phyloP scores from a whole-genome alignment of 2,888 invertebrate species.

The Neocrepidodera transversa region DNA sequence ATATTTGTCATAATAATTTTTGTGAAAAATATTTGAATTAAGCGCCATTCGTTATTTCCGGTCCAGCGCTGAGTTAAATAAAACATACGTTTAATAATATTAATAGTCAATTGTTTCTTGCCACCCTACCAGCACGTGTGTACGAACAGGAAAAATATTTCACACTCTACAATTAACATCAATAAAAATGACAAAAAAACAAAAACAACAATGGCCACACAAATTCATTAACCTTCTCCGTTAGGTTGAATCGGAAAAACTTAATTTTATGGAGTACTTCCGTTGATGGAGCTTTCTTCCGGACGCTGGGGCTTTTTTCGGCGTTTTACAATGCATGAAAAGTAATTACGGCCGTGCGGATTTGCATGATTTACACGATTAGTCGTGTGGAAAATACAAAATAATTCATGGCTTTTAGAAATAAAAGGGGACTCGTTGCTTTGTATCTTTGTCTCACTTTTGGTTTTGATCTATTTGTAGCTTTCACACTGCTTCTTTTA shows the following conservation, averaged over 20 bases:
- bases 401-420: slow-evolving; percentile 13
- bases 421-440: not conserved
- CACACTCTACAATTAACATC: slow-evolving; percentile 4
- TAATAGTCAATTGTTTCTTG: no score
- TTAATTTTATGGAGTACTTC: slow-evolving; percentile 45
- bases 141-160: slow-evolving; percentile 17
- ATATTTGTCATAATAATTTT: no score
- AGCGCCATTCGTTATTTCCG: no score
- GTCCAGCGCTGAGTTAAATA: no score
- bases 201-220: slow-evolving; percentile 6
- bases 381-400: slow-evolving; percentile 56
- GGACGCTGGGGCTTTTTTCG: slow-evolving; percentile 29
- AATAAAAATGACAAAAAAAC: slow-evolving; percentile 7
- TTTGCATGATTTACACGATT: slow-evolving; percentile 59
- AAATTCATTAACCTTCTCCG: slow-evolving; percentile 16
- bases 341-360: slow-evolving; percentile 56
- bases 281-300: slow-evolving; percentile 33
- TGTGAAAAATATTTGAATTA: no score
- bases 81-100: no score
- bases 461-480: not conserved
- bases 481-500: not conserved
- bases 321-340: slow-evolving; percentile 46
- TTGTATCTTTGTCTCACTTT: not conserved
- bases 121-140: no score
- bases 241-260: slow-evolving; percentile 40